Conservation (phyloP, 2,888 invertebrate genomes). For the Drosophila nr. fundita region DNA sequence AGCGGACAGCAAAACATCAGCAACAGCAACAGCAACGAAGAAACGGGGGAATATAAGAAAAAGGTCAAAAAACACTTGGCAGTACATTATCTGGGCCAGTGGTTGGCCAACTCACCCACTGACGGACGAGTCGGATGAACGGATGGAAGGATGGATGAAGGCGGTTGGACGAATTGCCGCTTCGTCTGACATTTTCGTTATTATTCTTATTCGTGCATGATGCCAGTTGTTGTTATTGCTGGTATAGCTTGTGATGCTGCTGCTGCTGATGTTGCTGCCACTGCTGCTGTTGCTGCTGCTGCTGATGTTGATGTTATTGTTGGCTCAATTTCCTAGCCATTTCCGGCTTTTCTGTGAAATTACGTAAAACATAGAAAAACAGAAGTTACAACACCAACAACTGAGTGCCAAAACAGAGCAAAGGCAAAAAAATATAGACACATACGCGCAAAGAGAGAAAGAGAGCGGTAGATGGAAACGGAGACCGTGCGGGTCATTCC, state of each 20-base stretch:
- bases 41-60: constrained; percentile 30
- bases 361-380: constrained; percentile 79
- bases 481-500: constrained; percentile 77
- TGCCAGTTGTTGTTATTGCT: constrained; percentile 48
- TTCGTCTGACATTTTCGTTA: constrained; percentile 72
- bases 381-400: constrained; percentile 58
- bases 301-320: constrained; percentile 66
- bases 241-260: constrained; percentile 16
- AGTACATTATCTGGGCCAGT: constrained; percentile 78
- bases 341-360: constrained; percentile 73
- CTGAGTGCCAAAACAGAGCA: constrained; percentile 32
- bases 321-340: constrained; percentile 81
- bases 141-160: constrained; percentile 1
- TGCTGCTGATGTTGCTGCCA: constrained; percentile 16
- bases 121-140: constrained; percentile 30
- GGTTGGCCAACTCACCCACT: constrained; percentile 55
- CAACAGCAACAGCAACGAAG: constrained; percentile 24
- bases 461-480: constrained; percentile 12
- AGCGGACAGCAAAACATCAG: constrained; percentile 24
- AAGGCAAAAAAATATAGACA: constrained; percentile 18
- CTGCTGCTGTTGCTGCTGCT: constrained; percentile 15
- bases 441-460: constrained; percentile 21
- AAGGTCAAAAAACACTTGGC: constrained; percentile 78
- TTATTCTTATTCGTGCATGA: constrained; percentile 78
- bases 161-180: constrained; percentile 61